phyloP scores from a whole-genome alignment of 2,888 invertebrate species.

The Dascillus cervinus region DNA sequence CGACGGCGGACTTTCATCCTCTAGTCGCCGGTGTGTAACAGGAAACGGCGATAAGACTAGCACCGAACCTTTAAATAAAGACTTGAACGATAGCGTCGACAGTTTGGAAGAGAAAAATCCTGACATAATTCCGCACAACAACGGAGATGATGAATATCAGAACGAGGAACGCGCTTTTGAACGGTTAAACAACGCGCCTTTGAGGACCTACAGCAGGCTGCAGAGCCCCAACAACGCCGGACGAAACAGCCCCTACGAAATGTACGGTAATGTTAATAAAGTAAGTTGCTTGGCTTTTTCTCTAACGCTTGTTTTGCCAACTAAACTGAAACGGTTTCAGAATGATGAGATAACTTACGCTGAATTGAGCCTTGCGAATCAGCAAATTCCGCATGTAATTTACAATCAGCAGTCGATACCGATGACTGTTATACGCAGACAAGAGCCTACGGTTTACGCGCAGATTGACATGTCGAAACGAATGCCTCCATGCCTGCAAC shows the following conservation, averaged over 20 bases:
- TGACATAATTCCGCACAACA: constrained; percentile 51
- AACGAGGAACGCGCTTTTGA: constrained; percentile 49
- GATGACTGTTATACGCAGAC: constrained; percentile 39
- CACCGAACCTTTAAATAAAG: constrained; percentile 44
- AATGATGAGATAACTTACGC: constrained; percentile 50
- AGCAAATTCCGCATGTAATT: constrained; percentile 40
- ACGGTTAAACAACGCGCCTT: constrained; percentile 44
- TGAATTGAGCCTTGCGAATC: constrained; percentile 43
- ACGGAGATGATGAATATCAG: constrained; percentile 47
- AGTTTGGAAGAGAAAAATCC: constrained; percentile 52
- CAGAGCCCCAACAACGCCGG: constrained; percentile 36
- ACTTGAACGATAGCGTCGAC: constrained; percentile 44
- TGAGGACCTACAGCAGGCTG: constrained; percentile 38
- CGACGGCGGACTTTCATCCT: constrained; percentile 35
- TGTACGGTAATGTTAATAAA: constrained; percentile 31
- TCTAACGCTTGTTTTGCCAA: not conserved
- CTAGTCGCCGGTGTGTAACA: constrained; percentile 35
- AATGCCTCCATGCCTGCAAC: constrained; percentile 28
- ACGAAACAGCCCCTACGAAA: constrained; percentile 38
- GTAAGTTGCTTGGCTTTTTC: constrained; percentile 26
- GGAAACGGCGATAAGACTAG: constrained; percentile 41
- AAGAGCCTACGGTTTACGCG: constrained; percentile 49
- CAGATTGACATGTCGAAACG: constrained; percentile 45
- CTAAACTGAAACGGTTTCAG: constrained; percentile 26
- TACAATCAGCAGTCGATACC: constrained; percentile 41